phyloP scores from a whole-genome alignment of 1,140 invertebrate genomes.

The Lordiphosa collinella region DNA sequence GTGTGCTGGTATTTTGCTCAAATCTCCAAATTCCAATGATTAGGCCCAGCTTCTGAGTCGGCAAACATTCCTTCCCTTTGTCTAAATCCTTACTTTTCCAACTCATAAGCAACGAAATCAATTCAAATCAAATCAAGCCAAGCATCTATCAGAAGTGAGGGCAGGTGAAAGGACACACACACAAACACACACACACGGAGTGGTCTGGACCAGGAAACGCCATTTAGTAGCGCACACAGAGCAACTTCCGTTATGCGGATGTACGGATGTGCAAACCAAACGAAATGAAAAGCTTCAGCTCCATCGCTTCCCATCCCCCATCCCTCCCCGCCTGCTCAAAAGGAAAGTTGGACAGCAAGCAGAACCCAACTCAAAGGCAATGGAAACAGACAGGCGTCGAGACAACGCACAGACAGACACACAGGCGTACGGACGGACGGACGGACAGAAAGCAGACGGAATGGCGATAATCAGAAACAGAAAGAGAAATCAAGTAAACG shows the following conservation, averaged over 20 bases:
- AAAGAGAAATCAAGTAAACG: slow-evolving; percentile 8
- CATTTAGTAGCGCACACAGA: slow-evolving; percentile 49
- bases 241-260: slow-evolving; percentile 44
- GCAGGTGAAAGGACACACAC: slow-evolving; percentile 40
- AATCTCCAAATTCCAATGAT: no score
- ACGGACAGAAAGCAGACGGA: neutral
- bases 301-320: neutral
- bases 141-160: slow-evolving; percentile 36
- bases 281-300: slow-evolving; percentile 39
- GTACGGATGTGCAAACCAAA: slow-evolving; percentile 8
- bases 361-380: slow-evolving; percentile 57
- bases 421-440: slow-evolving; percentile 16
- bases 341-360: slow-evolving; percentile 35
- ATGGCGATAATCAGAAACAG: neutral
- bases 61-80: no score
- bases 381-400: slow-evolving; percentile 50
- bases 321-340: neutral
- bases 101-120: slow-evolving; percentile 47
- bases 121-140: slow-evolving; percentile 55
- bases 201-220: slow-evolving; percentile 19
- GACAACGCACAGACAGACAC: slow-evolving; percentile 54
- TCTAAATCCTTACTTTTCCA: slow-evolving; percentile 18
- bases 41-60: no score
- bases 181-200: slow-evolving; percentile 3
- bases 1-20: no score